Percentiles rank a stretch among this genome's conserved stretches.
These are phyloP conservation scores for Clepsis dumicolana DNA, from an alignment of 2,888 invertebrate species.

Conservation along the genomic window DNA sequence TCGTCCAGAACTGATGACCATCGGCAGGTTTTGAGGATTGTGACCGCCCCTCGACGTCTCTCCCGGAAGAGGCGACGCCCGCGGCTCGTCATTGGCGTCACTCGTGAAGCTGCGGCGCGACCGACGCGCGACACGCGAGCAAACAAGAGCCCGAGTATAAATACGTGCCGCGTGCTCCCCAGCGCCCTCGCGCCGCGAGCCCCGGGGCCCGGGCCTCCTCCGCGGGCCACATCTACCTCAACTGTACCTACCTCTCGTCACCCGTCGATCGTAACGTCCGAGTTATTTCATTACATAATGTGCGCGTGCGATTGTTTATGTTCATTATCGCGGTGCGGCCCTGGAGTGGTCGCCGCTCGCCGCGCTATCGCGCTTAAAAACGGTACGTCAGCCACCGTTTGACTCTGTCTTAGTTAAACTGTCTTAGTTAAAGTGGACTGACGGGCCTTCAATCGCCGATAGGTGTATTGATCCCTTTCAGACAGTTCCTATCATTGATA, in stretches of 20 bases:
- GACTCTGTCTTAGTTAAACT: too few species aligned
- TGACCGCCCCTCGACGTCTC: slow-evolving; percentile 23
- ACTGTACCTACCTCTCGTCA: background rate
- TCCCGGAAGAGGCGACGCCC: slow-evolving; percentile 43
- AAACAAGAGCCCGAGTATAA: slow-evolving; percentile 17
- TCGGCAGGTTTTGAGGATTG: background rate
- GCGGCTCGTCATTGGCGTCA: slow-evolving; percentile 17
- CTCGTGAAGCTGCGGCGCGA: background rate
- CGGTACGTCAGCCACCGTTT: too few species aligned
- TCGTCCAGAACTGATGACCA: background rate
- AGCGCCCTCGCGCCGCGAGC: background rate
- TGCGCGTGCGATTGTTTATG: slow-evolving; percentile 2
- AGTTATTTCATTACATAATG: background rate
- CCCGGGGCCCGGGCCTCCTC: background rate
- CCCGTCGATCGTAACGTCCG: background rate
- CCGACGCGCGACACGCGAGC: background rate
- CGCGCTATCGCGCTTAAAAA: too few species aligned
- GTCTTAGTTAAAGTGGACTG: too few species aligned
- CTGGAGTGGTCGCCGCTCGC: background rate
- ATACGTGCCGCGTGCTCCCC: background rate
- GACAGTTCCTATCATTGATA: too few species aligned
- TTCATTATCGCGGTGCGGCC: background rate
- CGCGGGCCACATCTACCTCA: background rate
- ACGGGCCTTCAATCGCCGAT: too few species aligned
- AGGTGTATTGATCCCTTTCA: too few species aligned